Evolutionary conservation across 2,888 invertebrate genomes (phyloP).

Genomic region (Lypha dubia): DNA sequence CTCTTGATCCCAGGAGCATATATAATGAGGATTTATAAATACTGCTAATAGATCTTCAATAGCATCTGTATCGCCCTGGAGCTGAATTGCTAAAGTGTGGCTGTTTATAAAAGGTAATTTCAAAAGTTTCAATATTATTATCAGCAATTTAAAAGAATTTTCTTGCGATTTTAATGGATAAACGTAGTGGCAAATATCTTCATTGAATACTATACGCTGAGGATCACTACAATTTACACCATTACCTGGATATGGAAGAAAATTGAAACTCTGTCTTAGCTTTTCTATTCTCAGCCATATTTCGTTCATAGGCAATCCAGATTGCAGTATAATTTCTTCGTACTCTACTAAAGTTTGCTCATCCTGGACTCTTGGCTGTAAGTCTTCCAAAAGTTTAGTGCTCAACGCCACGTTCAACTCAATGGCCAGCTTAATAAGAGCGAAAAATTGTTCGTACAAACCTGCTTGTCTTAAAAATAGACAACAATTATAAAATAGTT

Average conservation of each 20-base stretch:
- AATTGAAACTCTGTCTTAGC: constrained; percentile 88
- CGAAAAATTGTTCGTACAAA: constrained; percentile 90
- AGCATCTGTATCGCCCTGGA: constrained; percentile 83
- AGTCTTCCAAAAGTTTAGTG: constrained; percentile 80
- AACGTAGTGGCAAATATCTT: constrained; percentile 87
- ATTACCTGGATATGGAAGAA: constrained; percentile 85
- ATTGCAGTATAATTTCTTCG: constrained; percentile 86
- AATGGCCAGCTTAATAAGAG: constrained; percentile 87
- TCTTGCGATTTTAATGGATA: constrained; percentile 86
- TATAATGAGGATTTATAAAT: constrained; percentile 71
- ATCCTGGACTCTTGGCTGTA: constrained; percentile 77
- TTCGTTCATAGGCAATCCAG: constrained; percentile 88
- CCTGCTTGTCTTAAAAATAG: constrained; percentile 89
- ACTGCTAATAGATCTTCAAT: constrained; percentile 84
- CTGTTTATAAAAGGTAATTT: constrained; percentile 86
- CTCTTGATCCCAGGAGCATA: constrained; percentile 38
- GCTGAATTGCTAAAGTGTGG: constrained; percentile 83
- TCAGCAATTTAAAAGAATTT: constrained; percentile 86
- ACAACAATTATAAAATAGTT: constrained; percentile 83
- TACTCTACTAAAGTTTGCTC: constrained; percentile 84
- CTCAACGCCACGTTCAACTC: constrained; percentile 86
- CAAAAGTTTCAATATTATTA: constrained; percentile 85
- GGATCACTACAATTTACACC: constrained; percentile 85
- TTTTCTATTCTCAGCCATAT: constrained; percentile 91
- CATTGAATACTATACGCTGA: constrained; percentile 87